Conservation (phyloP, 2,888 invertebrate species). For the Clepsis dumicolana region DNA sequence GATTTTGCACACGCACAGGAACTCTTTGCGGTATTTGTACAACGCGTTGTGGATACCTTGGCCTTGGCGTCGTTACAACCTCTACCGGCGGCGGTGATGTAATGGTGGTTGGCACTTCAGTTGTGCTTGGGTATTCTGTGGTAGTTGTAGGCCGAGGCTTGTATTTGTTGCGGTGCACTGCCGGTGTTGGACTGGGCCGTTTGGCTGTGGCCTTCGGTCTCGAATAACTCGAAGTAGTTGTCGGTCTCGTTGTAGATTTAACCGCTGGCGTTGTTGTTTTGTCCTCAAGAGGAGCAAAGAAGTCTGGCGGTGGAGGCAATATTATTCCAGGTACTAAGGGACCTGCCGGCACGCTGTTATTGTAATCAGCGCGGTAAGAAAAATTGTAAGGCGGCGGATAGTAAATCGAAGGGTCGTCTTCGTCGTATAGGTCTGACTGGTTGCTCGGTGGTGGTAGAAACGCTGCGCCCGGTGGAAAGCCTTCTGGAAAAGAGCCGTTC, state of each 20-base stretch:
- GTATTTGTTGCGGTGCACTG: conserved; percentile 71
- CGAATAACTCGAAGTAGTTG: conserved; percentile 59
- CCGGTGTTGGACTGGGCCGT: conserved; percentile 63
- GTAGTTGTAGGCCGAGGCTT: conserved; percentile 76
- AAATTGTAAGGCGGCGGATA: conserved; percentile 97
- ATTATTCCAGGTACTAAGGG: conserved; percentile 96
- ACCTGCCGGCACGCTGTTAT: conserved; percentile 92
- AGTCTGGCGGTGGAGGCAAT: conserved; percentile 94
- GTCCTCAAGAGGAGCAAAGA: conserved; percentile 91
- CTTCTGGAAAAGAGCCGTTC: conserved; percentile 86
- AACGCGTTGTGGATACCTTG: conserved; percentile 71
- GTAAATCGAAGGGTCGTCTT: conserved; percentile 96
- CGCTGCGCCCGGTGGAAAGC: conserved; percentile 85
- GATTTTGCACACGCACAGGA: conserved; percentile 76
- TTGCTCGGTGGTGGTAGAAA: conserved; percentile 90
- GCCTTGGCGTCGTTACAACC: conserved; percentile 71
- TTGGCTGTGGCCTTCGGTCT: conserved; percentile 71
- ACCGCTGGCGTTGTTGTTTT: conserved; percentile 67
- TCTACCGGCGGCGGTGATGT: conserved; percentile 75
- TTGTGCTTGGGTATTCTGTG: conserved; percentile 67
- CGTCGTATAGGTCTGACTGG: conserved; percentile 92
- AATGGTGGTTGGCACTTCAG: conserved; percentile 74
- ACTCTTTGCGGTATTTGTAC: conserved; percentile 72
- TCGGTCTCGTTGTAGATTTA: conserved; percentile 65
- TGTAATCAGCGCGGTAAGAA: conserved; percentile 92